Conservation (phyloP, 2,113 vertebrate species). For the Sinosuthora webbiana region DNA sequence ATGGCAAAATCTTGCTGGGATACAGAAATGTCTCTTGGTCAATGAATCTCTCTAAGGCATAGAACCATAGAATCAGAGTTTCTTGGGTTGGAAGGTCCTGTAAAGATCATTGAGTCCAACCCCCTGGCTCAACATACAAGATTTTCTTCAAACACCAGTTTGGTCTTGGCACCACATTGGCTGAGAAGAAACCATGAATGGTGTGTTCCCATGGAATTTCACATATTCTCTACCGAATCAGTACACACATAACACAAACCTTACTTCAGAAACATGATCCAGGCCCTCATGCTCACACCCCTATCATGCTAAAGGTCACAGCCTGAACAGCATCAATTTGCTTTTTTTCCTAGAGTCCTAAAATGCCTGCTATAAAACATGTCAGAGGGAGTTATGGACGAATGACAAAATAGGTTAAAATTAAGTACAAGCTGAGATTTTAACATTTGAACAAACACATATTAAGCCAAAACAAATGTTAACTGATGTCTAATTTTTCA, state of each 20-base stretch:
- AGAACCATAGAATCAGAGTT: neutral
- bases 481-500: neutral
- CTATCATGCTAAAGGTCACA: neutral
- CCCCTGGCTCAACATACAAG: neutral
- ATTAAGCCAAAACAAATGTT: neutral
- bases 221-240: neutral
- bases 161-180: neutral
- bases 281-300: neutral
- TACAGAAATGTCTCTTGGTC: neutral
- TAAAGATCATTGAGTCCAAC: neutral
- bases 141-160: neutral
- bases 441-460: neutral
- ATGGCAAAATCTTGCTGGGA: neutral
- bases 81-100: neutral
- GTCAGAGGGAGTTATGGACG: neutral
- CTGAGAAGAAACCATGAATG: neutral
- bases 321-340: neutral
- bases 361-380: neutral
- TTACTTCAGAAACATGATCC: neutral
- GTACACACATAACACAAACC: rapidly evolving
- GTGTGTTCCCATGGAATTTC: neutral
- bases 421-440: neutral
- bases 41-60: neutral
- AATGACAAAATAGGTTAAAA: neutral
- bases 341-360: neutral